These are phyloP conservation scores for Brachirus orientalis DNA, from an alignment of 2,113 vertebrate species.

Conservation along the genomic window DNA sequence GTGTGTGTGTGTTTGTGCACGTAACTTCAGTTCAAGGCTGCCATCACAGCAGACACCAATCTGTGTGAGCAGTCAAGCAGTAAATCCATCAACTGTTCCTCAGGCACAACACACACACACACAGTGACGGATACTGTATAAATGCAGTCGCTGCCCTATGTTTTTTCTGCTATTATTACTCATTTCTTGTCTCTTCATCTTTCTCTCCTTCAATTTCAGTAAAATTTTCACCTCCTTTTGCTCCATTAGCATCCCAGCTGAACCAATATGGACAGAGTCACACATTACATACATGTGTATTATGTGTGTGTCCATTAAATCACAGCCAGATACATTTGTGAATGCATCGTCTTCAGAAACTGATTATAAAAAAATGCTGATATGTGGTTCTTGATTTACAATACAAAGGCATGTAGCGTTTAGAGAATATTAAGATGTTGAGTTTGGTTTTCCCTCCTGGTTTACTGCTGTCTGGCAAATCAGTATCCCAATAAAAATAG, in stretches of 20 bases:
- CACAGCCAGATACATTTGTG: background rate
- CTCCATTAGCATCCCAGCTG: slow-evolving; percentile 48
- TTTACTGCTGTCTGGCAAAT: slow-evolving; percentile 11
- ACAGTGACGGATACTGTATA: slow-evolving; percentile 48
- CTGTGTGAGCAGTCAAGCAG: slow-evolving; percentile 78
- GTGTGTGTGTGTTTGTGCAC: slow-evolving; percentile 26
- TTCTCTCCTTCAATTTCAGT: slow-evolving; percentile 61
- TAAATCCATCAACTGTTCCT: slow-evolving; percentile 79
- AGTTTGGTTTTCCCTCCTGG: background rate
- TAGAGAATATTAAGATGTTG: background rate
- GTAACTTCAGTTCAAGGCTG: slow-evolving; percentile 75
- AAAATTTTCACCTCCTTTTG: slow-evolving; percentile 54
- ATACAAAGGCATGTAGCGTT: background rate
- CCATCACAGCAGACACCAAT: slow-evolving; percentile 78
- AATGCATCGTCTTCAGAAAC: slow-evolving; percentile 9
- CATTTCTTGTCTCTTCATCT: slow-evolving; percentile 44
- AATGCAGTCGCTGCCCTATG: slow-evolving; percentile 42
- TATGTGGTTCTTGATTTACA: background rate
- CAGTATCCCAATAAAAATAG: slow-evolving; percentile 20
- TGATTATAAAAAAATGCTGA: background rate
- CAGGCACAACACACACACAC: slow-evolving; percentile 49
- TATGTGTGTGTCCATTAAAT: background rate
- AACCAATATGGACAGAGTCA: slow-evolving; percentile 28
- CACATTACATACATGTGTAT: slow-evolving; percentile 11
- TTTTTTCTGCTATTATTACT: slow-evolving; percentile 61